Base-by-base conservation (phyloP, 2,113 vertebrate genomes). In the Columbina picui region DNA sequence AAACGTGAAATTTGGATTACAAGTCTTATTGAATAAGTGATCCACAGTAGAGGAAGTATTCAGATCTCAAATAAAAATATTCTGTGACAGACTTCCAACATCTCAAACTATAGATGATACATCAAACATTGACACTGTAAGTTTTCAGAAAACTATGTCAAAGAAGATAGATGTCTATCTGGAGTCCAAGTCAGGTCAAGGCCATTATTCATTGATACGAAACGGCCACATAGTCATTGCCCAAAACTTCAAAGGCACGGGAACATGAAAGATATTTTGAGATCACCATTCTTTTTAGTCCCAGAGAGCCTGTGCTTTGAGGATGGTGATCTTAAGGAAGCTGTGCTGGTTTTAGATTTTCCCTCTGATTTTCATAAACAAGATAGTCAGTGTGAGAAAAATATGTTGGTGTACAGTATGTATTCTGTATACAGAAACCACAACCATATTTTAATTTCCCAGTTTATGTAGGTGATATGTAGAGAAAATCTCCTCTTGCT, bases 201-300 rank as follows among this genome's bases (percentile, higher is more conserved):
- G 32, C 14, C 39, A 82, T 53, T 78, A 38, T 67, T 93, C 41
- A 63, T 34, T 1, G 4, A 12, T 49, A 41, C 1, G 4, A 50
- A 88, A 30, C 27, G 55, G 12, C 57, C 73, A 53, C 56, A 26
- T 30, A 4, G 38, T 69, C 67, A 38, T 57, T 91, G 32, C n/a
- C 38, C 50, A 75, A 43, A 47, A 36, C 73, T 96, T 94, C 92
- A 94, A 94, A 96, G 50, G 30, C 67, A 52, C 23, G 21, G 11
- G 15, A 69, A 80, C 83, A 93, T 95, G 70, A 95, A 96, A 97
- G 71, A 34, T 36, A 7, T 61, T 93, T 81, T 87, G 59, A 92
- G 25, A 56, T 80, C 36, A 88, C 27, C 47, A 49, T 64, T 74
- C 70, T 83, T 87, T 78, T 78, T 55, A 50, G 43, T 65, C 20